Conservation (phyloP, 1,140 invertebrate genomes). For the Archivesica marissinica region DNA sequence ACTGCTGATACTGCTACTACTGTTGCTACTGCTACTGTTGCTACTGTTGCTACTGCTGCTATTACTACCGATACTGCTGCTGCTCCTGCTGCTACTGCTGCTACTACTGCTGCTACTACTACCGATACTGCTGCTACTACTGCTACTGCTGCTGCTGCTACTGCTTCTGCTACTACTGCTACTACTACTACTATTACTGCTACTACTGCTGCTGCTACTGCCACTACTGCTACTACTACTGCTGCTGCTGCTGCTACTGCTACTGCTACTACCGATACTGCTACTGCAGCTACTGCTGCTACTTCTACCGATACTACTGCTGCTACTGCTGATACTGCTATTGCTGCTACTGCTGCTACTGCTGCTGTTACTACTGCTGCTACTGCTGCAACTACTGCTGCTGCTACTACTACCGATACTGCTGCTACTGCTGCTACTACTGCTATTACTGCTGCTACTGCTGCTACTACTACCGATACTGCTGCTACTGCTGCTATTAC, state of each 20-base stretch:
- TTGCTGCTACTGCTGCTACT: conserved; percentile 39
- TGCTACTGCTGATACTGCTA: conserved; percentile 23
- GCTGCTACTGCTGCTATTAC: conserved; percentile 41
- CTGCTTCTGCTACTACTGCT: conserved; percentile 29
- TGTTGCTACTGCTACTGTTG: conserved; percentile 26
- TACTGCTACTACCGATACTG: conserved; percentile 23
- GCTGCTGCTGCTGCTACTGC: conserved; percentile 23
- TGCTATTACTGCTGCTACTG: conserved; percentile 37
- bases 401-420: conserved; percentile 39
- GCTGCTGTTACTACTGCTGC: neutral
- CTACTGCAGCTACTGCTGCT: conserved; percentile 20
- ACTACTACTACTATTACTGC: conserved; percentile 16
- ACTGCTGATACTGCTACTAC: conserved; percentile 29
- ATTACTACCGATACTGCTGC: conserved; percentile 6
- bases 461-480: conserved; percentile 54
- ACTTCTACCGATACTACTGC: conserved; percentile 40
- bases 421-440: conserved; percentile 40
- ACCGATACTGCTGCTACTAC: conserved; percentile 38
- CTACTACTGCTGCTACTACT: conserved; percentile 34
- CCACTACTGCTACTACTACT: conserved; percentile 33
- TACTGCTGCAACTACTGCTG: conserved; percentile 49
- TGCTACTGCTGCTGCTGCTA: conserved; percentile 24
- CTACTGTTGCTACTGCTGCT: conserved; percentile 40
- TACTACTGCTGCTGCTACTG: neutral
- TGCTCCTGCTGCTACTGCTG: conserved; percentile 25